A percentile compares a stretch with the other conserved stretches of the same genome.
These are phyloP conservation scores for Theretra japonica DNA, from an alignment of 2,888 invertebrate species.

Conservation along the genomic window DNA sequence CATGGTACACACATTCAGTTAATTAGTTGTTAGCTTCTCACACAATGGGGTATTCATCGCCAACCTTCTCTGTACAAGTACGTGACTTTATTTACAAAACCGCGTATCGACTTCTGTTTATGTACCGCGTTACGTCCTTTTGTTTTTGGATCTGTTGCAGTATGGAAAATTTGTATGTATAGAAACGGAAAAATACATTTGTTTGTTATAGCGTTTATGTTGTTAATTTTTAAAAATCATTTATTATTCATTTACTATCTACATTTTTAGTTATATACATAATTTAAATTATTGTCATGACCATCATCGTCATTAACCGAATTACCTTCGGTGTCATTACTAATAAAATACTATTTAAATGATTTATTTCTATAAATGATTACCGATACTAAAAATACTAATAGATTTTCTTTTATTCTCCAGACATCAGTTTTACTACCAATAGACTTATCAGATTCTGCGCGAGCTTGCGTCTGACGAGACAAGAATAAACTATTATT, in stretches of 20 bases:
- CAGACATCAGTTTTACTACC: not conserved
- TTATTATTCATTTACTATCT: too few relatives aligned
- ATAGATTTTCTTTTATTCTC: not conserved
- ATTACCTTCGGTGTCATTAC: too few relatives aligned
- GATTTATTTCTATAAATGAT: too few relatives aligned
- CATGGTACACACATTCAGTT: constrained; percentile 65
- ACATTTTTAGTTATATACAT: too few relatives aligned
- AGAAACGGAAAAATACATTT: too few relatives aligned
- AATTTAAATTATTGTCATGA: too few relatives aligned
- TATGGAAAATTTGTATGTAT: too few relatives aligned
- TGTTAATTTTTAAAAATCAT: too few relatives aligned
- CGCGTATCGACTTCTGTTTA: constrained; percentile 16
- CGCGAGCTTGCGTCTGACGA: constrained; percentile 13
- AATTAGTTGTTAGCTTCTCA: constrained; percentile 70
- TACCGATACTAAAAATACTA: not conserved
- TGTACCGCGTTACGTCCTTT: constrained; percentile 5
- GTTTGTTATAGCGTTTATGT: too few relatives aligned
- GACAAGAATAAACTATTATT: constrained; percentile 26
- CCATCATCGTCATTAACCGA: too few relatives aligned
- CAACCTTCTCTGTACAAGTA: constrained; percentile 24
- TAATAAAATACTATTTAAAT: too few relatives aligned
- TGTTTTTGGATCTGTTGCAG: not conserved
- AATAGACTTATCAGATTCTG: constrained; percentile 5
- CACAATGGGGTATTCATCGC: constrained; percentile 57
- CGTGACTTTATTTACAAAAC: constrained; percentile 26